Conservation (phyloP, 2,888 invertebrate species). For the Heliconius hortense region DNA sequence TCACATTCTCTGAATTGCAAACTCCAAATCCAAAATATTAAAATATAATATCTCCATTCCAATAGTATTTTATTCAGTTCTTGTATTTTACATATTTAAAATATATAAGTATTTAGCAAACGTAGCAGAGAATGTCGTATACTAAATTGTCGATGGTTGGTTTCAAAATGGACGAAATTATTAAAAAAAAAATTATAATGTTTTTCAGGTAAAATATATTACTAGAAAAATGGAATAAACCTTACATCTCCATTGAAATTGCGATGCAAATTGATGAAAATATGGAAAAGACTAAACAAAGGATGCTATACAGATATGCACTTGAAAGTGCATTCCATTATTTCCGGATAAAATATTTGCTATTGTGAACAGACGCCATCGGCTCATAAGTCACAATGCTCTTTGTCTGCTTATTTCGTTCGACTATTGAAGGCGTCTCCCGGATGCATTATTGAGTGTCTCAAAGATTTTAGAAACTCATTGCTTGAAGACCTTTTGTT, state of each 20-base stretch:
- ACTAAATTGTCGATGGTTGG: background rate
- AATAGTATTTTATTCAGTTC: too few species aligned
- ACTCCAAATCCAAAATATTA: too few species aligned
- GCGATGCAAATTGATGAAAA: constrained; percentile 14
- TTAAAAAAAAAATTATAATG: background rate
- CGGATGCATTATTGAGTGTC: constrained; percentile 18
- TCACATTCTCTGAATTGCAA: too few species aligned
- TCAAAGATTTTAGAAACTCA: background rate
- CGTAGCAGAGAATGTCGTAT: background rate
- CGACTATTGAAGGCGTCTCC: constrained; percentile 12
- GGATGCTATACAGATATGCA: constrained; percentile 7
- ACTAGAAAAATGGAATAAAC: background rate
- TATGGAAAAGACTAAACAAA: constrained; percentile 10
- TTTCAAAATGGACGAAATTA: background rate
- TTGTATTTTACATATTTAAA: too few species aligned
- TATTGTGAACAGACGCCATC: constrained; percentile 33
- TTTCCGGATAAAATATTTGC: constrained; percentile 32
- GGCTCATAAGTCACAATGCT: constrained; percentile 32
- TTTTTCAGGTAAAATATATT: background rate
- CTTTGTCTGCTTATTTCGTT: constrained; percentile 31
- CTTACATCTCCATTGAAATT: constrained; percentile 11
- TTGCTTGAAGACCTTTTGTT: constrained; percentile 1
- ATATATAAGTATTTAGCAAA: too few species aligned
- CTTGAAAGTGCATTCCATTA: constrained; percentile 26
- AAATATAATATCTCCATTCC: too few species aligned